These are phyloP conservation scores for Xylota segnis DNA, from an alignment of 2,888 invertebrate genomes.

Conservation along the genomic window DNA sequence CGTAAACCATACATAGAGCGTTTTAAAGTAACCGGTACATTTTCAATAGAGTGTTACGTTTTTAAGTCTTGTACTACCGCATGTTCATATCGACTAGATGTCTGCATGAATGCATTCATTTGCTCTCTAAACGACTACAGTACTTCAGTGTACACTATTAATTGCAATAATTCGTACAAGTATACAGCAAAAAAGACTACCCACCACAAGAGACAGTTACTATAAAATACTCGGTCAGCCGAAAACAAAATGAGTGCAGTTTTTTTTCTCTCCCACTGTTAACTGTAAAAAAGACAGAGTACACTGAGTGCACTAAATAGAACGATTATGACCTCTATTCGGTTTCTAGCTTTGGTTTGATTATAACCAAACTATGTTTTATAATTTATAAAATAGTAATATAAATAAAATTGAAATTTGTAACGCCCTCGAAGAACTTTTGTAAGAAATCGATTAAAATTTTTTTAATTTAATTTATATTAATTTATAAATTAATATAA, in stretches of 20 bases:
- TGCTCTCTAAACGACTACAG: too few relatives aligned
- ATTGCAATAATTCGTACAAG: too few relatives aligned
- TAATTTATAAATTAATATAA: background rate
- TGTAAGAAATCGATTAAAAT: conserved; percentile 17
- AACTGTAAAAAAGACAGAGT: conserved; percentile 3
- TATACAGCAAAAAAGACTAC: background rate
- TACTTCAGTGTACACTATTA: conserved; percentile 9
- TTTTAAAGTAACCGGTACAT: too few relatives aligned
- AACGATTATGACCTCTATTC: too few relatives aligned
- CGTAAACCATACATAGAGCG: too few relatives aligned
- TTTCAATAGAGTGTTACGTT: too few relatives aligned
- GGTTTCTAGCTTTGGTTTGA: background rate
- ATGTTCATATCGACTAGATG: too few relatives aligned
- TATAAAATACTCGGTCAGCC: conserved; percentile 15
- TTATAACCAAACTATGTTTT: conserved; percentile 48
- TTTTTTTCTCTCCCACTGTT: background rate
- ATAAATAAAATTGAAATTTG: conserved; percentile 31
- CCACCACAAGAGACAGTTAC: background rate
- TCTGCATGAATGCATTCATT: too few relatives aligned
- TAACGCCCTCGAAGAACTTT: conserved; percentile 29
- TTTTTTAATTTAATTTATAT: conserved; percentile 4
- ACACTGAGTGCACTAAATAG: too few relatives aligned
- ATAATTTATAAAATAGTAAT: too few relatives aligned
- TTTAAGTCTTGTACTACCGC: too few relatives aligned
- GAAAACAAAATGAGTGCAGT: conserved; percentile 13